phyloP scores from a whole-genome alignment of 2,113 vertebrate species.

The Larimichthys crocea region DNA sequence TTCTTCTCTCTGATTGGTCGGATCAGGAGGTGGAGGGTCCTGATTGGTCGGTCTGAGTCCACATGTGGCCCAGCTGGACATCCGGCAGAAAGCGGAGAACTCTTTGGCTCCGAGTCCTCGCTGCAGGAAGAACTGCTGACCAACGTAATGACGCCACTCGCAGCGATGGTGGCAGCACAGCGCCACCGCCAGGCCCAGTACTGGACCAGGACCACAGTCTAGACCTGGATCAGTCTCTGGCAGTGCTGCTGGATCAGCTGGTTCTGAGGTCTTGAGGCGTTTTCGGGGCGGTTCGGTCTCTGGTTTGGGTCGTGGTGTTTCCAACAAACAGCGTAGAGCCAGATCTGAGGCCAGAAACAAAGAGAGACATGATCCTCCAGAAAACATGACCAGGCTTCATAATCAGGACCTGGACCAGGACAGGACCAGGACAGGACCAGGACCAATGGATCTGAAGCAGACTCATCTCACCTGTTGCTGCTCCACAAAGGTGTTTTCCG shows the following conservation, averaged over 20 bases:
- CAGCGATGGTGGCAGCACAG: conserved; percentile 98
- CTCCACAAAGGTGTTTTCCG: conserved; percentile 96
- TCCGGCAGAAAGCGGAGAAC: conserved; percentile 92
- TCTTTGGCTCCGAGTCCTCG: conserved; percentile 88
- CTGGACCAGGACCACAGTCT: background rate
- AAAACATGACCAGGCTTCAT: too few relatives aligned
- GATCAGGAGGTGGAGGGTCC: conserved; percentile 20
- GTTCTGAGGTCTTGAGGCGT: conserved; percentile 76
- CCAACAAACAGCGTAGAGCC: conserved; percentile 92
- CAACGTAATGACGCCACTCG: conserved; percentile 96
- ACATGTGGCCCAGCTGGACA: conserved; percentile 99
- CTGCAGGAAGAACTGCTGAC: conserved; percentile 90
- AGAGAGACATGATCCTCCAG: too few relatives aligned
- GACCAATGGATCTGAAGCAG: too few relatives aligned
- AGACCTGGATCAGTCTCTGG: background rate
- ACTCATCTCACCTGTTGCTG: conserved; percentile 90
- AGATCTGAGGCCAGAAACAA: conserved; percentile 82
- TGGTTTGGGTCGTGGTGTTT: conserved; percentile 52
- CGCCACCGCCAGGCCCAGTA: conserved; percentile 86
- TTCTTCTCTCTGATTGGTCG: conserved; percentile 24
- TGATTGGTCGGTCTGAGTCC: conserved; percentile 77
- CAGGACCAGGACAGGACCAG: too few relatives aligned
- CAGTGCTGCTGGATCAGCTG: background rate
- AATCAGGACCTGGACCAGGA: too few relatives aligned
- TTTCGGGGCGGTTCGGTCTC: conserved; percentile 84